phyloP scores from a whole-genome alignment of 2,888 invertebrate genomes.

The Heliconius erato region DNA sequence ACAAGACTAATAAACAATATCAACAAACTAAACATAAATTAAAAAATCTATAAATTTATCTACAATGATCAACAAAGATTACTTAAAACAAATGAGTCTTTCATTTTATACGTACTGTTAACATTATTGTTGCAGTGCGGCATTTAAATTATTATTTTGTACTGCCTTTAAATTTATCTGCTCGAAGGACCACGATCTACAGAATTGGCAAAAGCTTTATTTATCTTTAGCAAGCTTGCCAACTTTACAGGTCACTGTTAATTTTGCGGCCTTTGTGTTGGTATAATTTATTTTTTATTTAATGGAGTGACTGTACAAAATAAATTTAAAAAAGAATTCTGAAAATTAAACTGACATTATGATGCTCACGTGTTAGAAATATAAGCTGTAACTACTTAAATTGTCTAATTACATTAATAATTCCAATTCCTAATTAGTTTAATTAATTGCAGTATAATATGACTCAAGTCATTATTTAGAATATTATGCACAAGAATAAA shows the following conservation, averaged over 20 bases:
- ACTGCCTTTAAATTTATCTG: conserved; percentile 8
- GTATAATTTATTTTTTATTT: neutral
- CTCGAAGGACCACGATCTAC: conserved; percentile 8
- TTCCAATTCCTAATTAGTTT: too few species aligned
- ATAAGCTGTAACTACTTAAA: too few species aligned
- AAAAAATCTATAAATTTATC: too few species aligned
- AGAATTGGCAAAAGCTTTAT: conserved; percentile 22
- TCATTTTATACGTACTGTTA: neutral
- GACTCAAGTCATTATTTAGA: too few species aligned
- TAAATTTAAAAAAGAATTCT: neutral
- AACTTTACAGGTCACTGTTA: conserved; percentile 25
- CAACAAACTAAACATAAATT: too few species aligned
- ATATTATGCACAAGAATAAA: too few species aligned
- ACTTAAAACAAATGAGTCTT: neutral
- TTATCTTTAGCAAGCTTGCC: conserved; percentile 11
- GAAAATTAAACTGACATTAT: neutral
- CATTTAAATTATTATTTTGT: neutral
- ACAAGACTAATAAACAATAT: too few species aligned
- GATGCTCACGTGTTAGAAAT: too few species aligned
- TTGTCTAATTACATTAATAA: too few species aligned
- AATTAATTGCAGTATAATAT: too few species aligned
- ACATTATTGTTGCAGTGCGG: neutral
- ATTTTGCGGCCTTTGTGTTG: conserved; percentile 6
- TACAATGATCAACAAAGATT: too few species aligned
- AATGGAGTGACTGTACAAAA: too few species aligned